A percentile compares a stretch with the other conserved stretches of the same genome.
Evolutionary conservation across 92 coral and sea anemone genomes (phyloP).

Genomic region (Parazoanthus atlanticus): DNA sequence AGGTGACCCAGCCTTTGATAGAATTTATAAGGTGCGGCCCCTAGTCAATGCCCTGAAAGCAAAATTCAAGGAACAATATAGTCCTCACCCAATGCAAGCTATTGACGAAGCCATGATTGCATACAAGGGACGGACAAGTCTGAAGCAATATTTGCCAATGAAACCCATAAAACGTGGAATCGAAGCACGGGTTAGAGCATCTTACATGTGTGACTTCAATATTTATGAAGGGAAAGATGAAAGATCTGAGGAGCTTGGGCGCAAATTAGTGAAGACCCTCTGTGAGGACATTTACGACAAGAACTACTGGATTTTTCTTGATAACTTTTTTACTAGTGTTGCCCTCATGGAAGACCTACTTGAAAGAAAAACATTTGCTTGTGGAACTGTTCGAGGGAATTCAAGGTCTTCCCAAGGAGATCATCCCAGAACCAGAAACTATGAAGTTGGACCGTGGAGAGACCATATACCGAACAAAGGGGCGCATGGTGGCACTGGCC

Average conservation of each 20-base stretch:
- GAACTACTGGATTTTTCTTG: no score
- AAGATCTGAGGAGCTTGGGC: not conserved
- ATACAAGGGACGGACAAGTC: slow-evolving; percentile 30
- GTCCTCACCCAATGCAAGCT: slow-evolving; percentile 37
- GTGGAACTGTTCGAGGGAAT: no score
- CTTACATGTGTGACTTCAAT: slow-evolving; percentile 39
- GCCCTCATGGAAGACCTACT: no score
- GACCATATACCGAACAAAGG: no score
- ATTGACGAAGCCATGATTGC: slow-evolving; percentile 46
- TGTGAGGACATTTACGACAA: no score
- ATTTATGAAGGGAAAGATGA: slow-evolving; percentile 39
- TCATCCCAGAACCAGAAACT: no score
- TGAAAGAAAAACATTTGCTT: no score
- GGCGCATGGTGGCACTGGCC: no score
- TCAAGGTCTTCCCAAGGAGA: no score
- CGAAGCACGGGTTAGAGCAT: slow-evolving; percentile 33
- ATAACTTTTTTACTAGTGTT: no score
- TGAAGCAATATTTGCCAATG: slow-evolving; percentile 45
- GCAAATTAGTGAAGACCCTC: no score
- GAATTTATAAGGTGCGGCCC: slow-evolving; percentile 40
- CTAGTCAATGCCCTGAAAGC: slow-evolving; percentile 25
- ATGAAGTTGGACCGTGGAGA: no score
- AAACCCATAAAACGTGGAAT: slow-evolving; percentile 51
- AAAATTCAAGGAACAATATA: slow-evolving; percentile 33
- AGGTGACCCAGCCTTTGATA: slow-evolving; percentile 42